Evolutionary conservation across 1,140 invertebrate genomes (phyloP).

Genomic region (Rhopalosiphum maidis): DNA sequence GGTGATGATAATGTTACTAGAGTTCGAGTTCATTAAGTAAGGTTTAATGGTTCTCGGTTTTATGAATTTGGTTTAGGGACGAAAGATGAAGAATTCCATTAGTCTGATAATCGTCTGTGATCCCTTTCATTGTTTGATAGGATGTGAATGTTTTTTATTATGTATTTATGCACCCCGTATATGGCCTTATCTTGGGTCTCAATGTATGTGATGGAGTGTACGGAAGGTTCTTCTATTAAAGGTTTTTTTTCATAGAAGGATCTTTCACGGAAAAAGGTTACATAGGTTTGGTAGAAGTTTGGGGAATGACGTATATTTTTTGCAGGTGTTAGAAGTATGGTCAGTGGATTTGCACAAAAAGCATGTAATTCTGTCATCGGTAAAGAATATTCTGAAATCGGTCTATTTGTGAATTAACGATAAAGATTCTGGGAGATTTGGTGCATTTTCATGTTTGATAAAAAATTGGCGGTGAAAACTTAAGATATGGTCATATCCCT

Average conservation of each 20-base stretch:
- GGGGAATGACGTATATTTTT: neutral
- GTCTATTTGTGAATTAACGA: too few species aligned
- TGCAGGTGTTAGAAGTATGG: neutral
- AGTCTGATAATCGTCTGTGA: neutral
- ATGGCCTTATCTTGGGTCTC: neutral
- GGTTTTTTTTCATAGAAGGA: neutral
- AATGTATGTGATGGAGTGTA: neutral
- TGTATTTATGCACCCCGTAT: neutral
- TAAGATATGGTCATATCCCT: too few species aligned
- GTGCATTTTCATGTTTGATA: too few species aligned
- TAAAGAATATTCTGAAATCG: too few species aligned
- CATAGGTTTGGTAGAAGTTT: neutral
- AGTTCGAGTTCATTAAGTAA: neutral
- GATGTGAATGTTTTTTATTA: neutral
- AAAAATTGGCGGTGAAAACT: too few species aligned
- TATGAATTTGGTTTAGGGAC: neutral
- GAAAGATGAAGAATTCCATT: neutral
- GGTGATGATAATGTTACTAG: neutral
- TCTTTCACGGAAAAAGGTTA: too few species aligned
- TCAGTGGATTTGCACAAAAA: neutral
- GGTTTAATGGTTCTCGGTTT: neutral
- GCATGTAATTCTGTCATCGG: too few species aligned
- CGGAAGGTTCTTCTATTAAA: neutral
- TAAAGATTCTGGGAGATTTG: too few species aligned
- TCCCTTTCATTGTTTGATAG: neutral